A percentile compares a stretch with the other conserved stretches of the same genome.
phyloP scores from a whole-genome alignment of 2,888 invertebrate species.

The Perdita meconis region DNA sequence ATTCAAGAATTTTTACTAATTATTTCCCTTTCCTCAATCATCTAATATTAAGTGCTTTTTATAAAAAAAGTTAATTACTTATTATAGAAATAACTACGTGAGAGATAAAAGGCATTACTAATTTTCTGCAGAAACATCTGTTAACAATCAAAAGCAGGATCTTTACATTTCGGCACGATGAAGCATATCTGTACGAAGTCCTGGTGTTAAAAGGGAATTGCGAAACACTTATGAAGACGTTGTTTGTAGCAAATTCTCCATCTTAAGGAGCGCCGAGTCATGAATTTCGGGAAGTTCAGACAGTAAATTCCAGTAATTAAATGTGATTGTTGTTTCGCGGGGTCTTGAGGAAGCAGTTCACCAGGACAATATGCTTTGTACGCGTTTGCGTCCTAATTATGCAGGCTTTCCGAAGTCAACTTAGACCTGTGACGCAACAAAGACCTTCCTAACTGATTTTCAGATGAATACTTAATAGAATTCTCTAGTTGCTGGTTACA shows the following conservation, averaged over 20 bases:
- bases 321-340: neutral
- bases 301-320: neutral
- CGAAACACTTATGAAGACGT: too few relatives aligned
- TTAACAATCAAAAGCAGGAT: too few relatives aligned
- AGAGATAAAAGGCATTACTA: too few relatives aligned
- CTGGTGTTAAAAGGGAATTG: too few relatives aligned
- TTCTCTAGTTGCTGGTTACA: neutral
- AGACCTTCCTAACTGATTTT: neutral
- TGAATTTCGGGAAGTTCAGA: neutral
- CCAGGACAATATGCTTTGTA: neutral
- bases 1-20: too few relatives aligned
- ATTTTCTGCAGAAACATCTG: too few relatives aligned
- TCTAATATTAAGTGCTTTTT: too few relatives aligned
- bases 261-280: neutral
- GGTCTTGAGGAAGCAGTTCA: neutral
- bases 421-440: neutral
- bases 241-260: neutral
- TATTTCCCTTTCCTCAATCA: too few relatives aligned
- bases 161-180: too few relatives aligned
- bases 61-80: too few relatives aligned
- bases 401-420: neutral
- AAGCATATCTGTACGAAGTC: too few relatives aligned
- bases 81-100: too few relatives aligned
- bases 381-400: neutral
- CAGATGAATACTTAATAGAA: neutral